Conservation (phyloP, 2,113 vertebrate genomes). For the Scomber scombrus region DNA sequence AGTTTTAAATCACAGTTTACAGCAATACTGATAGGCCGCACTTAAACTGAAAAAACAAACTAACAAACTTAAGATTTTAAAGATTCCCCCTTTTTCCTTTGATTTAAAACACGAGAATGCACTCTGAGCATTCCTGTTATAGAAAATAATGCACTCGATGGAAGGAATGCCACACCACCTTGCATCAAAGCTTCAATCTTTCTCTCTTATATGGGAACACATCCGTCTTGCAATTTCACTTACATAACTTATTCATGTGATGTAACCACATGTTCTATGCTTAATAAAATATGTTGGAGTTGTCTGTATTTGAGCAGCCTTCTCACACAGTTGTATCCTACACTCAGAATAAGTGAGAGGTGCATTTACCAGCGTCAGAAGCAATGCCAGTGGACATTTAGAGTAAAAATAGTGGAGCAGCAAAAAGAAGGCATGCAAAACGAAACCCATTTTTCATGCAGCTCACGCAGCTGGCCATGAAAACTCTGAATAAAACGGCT, state of each 20-base stretch:
- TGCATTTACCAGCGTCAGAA: background rate
- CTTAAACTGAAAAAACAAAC: too few species aligned
- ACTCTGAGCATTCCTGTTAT: too few species aligned
- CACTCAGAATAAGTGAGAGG: slow-evolving; percentile 1
- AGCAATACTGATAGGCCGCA: too few species aligned
- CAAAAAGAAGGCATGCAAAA: background rate
- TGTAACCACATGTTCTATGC: slow-evolving; percentile 1
- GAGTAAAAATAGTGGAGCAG: background rate
- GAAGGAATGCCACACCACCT: too few species aligned
- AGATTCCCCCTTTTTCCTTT: too few species aligned
- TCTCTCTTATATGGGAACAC: too few species aligned
- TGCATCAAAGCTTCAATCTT: too few species aligned
- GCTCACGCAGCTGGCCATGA: slow-evolving; percentile 39
- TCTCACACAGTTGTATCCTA: background rate
- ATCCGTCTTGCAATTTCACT: background rate
- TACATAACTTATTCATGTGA: background rate
- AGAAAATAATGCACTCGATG: too few species aligned
- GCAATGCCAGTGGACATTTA: slow-evolving; percentile 11
- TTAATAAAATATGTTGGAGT: background rate
- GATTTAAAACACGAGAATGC: too few species aligned
- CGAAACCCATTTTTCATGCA: slow-evolving; percentile 40
- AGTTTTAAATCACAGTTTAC: too few species aligned
- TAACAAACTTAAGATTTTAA: too few species aligned
- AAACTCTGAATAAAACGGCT: slow-evolving; percentile 38
- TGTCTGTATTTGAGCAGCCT: background rate